Evolutionary conservation across 2,113 vertebrate species (phyloP), one percentile per base, ranked within the genome.

Genomic region (Pelodiscus sinensis): DNA sequence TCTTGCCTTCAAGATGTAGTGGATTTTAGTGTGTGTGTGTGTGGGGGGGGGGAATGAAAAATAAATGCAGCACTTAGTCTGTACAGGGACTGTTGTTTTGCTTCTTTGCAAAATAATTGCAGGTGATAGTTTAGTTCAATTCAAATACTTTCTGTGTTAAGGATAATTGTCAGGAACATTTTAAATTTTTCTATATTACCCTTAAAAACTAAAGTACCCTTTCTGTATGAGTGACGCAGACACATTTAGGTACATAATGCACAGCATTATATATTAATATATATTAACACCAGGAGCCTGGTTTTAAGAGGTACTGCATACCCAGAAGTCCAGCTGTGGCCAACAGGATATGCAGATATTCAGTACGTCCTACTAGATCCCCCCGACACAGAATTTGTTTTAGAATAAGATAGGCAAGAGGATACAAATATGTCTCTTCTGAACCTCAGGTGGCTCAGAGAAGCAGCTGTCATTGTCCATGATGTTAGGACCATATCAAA

Each of bases 1-100:
- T 96, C 71, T 65, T 91, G 51, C 89, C 21, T 35, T 79, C 58
- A 86, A 92, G 92, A 22, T 9, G 82, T 91, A 82, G 10, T 65
- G 78, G 77, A 62, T 85, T 91, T 94, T 89, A 87, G 15, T 80
- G 90, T 10, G 0, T 0, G 10, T 22, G 57, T 27, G 51, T 8
- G 51, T 27, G 51, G 27, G 6, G 51, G 38, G n/a, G 29, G 51
- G 65, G 58, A 54, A 54, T 54, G 83, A n/a, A 73, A 86, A 92
- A 38, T 16, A 71, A 77, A 27, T 0, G 0, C 38, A 65, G 54
- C 77, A 56, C 87, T 29, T 38, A 11, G 84, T 96, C 38, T 92
- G 35, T 55, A 31, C 50, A 92, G 16, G 16, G 78, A 82, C 84
- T 73, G 38, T 82, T 89, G 68, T 5, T 2, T 14, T 19, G 60